Evolutionary conservation across 2,797 vertebrate species (phyloP), one percentile per base, ranked within the genome.

Genomic region (Gymnoscopelus braueri): DNA sequence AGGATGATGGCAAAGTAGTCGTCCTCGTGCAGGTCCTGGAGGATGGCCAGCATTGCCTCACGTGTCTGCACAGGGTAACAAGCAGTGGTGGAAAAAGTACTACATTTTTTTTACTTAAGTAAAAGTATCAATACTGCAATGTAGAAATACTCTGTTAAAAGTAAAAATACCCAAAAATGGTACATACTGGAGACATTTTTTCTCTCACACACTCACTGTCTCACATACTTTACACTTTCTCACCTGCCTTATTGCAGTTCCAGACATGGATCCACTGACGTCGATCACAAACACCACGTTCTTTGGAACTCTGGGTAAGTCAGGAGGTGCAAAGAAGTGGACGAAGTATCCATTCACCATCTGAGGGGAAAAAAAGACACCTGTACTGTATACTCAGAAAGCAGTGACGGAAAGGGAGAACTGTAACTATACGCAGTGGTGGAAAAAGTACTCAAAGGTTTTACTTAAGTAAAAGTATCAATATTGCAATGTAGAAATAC

Each of bases 311-410:
- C 88, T 80, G 0, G 88, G 84, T 72, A 98, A 90, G 79, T 92
- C 89, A 62, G 88, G 68, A 1, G 97, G 97, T 64, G 96, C 95
- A 84, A 98, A 99, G 84, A 94, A 98, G 74, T 99, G 97, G 50
- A 98, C 96, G 50, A 99, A 99, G 75, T 98, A 97, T 73, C 97
- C 97, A 19, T 96, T 98, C 75, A 95, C 92, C 69, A 98, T 81
- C 96, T 99, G 87, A 73, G 86, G 84, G 61, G 64, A 23, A 73
- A 65, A 13, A 49, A 26, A 48, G 1, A 49, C 5, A 54, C 23
- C 57, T 3, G 7, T 9, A 44, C 39, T 44, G 39, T 44, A 44
- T 44, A 44, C 7, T 44, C 39, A 44, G 39, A 44, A 44, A 10
- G 7, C 39, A 44, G 39, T 10, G 39, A 44, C 39, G 8, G 39